phyloP scores from a whole-genome alignment of 2,113 vertebrate species.

The Hippocampus barbouri region DNA sequence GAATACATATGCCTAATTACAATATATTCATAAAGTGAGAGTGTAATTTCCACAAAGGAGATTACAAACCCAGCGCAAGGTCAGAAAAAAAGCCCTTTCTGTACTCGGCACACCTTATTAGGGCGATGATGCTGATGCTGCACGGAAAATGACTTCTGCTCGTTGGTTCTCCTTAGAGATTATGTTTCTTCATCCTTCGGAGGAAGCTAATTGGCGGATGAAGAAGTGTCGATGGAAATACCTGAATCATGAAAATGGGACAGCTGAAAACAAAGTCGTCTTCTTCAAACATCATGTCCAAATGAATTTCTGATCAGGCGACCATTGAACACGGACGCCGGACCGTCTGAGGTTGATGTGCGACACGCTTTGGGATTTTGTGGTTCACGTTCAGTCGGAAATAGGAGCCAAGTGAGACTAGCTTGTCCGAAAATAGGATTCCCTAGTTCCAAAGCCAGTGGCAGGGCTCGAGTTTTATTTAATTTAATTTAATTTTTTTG shows the following conservation, averaged over 20 bases:
- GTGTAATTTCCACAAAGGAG: conserved; percentile 81
- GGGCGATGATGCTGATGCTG: conserved; percentile 60
- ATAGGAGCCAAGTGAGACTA: background rate
- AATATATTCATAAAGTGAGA: conserved; percentile 79
- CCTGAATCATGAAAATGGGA: conserved; percentile 37
- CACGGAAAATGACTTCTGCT: conserved; percentile 48
- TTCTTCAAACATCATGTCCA: background rate
- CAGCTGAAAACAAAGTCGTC: conserved; percentile 4
- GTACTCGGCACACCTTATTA: conserved; percentile 51
- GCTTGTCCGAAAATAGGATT: background rate
- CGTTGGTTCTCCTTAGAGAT: conserved; percentile 53
- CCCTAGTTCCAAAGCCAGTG: too few relatives aligned
- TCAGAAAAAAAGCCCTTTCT: conserved; percentile 66
- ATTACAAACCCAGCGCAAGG: conserved; percentile 75
- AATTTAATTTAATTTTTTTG: too few relatives aligned
- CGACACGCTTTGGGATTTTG: background rate
- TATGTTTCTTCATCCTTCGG: conserved; percentile 33
- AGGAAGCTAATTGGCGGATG: conserved; percentile 30
- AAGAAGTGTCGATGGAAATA: conserved; percentile 32
- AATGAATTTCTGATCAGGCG: background rate
- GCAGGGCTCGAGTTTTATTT: too few relatives aligned
- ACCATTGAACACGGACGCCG: background rate
- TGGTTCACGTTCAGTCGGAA: background rate
- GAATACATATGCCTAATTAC: conserved; percentile 81
- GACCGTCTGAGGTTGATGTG: background rate